Conservation (phyloP, 2,797 vertebrate species). For the Lithobates sylvaticus region DNA sequence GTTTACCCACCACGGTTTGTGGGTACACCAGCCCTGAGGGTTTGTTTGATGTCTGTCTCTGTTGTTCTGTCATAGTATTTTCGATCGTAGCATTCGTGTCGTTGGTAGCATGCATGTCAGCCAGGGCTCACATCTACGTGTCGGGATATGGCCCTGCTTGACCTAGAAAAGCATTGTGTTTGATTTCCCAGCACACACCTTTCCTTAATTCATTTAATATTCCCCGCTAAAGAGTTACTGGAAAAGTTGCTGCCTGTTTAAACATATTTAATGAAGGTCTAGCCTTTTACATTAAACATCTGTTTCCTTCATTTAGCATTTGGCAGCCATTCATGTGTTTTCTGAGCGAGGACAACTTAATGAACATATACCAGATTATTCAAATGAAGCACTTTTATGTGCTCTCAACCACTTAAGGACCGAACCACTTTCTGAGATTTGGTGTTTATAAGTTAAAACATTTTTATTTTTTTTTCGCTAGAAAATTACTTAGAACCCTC, state of each 20-base stretch:
- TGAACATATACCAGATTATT: slow-evolving; percentile 75
- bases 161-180: slow-evolving; percentile 13
- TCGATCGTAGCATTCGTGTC: too few relatives aligned
- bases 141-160: background rate
- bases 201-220: slow-evolving; percentile 63
- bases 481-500: too few relatives aligned
- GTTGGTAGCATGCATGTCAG: too few relatives aligned
- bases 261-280: slow-evolving; percentile 70
- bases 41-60: too few relatives aligned
- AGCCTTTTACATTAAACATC: slow-evolving; percentile 73
- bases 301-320: slow-evolving; percentile 73
- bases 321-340: slow-evolving; percentile 68
- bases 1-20: too few relatives aligned
- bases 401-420: too few relatives aligned
- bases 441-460: too few relatives aligned
- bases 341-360: slow-evolving; percentile 72
- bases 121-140: too few relatives aligned
- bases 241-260: slow-evolving; percentile 67
- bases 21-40: too few relatives aligned
- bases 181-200: slow-evolving; percentile 44
- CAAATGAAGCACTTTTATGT: slow-evolving; percentile 72
- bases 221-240: slow-evolving; percentile 61
- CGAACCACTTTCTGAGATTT: too few relatives aligned
- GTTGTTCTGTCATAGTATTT: too few relatives aligned
- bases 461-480: too few relatives aligned